A percentile compares a stretch with the other conserved stretches of the same genome.
Conservation (phyloP, 2,888 invertebrate genomes). For the Xiphydria camelus region DNA sequence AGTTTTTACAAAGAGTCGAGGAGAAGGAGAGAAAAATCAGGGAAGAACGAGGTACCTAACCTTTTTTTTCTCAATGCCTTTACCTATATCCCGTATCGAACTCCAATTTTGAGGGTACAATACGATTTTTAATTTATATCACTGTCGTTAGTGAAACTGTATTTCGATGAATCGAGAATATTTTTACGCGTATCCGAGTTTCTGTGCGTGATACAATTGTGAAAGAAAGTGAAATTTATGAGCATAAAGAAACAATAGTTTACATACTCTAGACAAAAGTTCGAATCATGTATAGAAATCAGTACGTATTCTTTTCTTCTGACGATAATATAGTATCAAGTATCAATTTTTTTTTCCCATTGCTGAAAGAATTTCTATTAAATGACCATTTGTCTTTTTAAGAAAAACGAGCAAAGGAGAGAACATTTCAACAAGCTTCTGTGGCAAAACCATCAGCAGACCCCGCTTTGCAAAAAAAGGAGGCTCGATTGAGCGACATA, state of each 20-base stretch:
- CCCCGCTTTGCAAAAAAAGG: conserved; percentile 22
- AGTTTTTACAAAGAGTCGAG: conserved; percentile 70
- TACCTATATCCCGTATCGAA: too few species aligned
- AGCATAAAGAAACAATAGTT: too few species aligned
- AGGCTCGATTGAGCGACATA: conserved; percentile 64
- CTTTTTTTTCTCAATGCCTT: too few species aligned
- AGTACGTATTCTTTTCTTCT: conserved; percentile 4
- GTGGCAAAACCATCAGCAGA: conserved; percentile 36
- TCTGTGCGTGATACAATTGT: too few species aligned
- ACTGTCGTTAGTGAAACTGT: too few species aligned
- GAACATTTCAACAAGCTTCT: conserved; percentile 34
- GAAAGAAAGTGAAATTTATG: too few species aligned
- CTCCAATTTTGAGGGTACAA: too few species aligned
- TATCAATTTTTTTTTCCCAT: conserved; percentile 1
- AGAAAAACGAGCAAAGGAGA: conserved; percentile 40
- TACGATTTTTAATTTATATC: too few species aligned
- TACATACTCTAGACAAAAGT: neutral
- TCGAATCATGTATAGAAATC: neutral
- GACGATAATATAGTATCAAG: conserved; percentile 2
- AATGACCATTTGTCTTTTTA: conserved; percentile 30
- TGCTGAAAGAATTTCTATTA: neutral
- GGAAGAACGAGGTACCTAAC: conserved; percentile 56
- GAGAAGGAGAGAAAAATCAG: conserved; percentile 53
- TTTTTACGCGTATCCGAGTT: too few species aligned
- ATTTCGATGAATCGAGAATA: too few species aligned